Percentiles rank a stretch among this genome's conserved stretches.
phyloP scores from a whole-genome alignment of 92 coral and sea anemone species.

The Porites cylindrica region DNA sequence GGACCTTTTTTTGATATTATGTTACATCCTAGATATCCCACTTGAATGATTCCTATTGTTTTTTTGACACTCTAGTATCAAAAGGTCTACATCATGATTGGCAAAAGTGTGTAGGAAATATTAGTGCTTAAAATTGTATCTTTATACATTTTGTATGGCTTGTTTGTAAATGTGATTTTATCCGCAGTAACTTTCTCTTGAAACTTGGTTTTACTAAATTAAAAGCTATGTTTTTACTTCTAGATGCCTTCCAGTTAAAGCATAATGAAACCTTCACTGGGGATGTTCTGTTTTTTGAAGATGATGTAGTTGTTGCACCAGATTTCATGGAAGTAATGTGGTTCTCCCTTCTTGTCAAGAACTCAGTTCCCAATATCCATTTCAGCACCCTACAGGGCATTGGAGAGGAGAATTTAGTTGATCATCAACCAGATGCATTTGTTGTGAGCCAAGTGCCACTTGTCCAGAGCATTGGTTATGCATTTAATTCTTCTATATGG shows the following conservation, averaged over 20 bases:
- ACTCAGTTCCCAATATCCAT: constrained; percentile 73
- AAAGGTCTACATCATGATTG: too few relatives aligned
- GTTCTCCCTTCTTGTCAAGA: constrained; percentile 87
- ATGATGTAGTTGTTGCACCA: constrained; percentile 89
- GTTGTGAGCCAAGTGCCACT: constrained; percentile 90
- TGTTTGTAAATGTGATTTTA: too few relatives aligned
- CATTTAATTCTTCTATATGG: constrained; percentile 95
- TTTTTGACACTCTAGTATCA: too few relatives aligned
- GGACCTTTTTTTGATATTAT: too few relatives aligned
- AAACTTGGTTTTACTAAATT: too few relatives aligned
- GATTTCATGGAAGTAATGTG: constrained; percentile 97
- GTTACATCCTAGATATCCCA: too few relatives aligned
- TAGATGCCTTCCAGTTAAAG: constrained; percentile 88
- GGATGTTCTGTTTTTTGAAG: constrained; percentile 95
- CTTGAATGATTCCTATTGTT: too few relatives aligned
- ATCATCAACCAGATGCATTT: constrained; percentile 92
- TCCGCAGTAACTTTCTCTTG: too few relatives aligned
- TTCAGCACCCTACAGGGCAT: constrained; percentile 90
- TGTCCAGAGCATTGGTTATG: constrained; percentile 91
- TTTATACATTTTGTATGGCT: too few relatives aligned
- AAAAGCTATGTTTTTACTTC: background rate
- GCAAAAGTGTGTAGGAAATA: too few relatives aligned
- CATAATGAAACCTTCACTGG: constrained; percentile 78
- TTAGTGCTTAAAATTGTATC: too few relatives aligned
- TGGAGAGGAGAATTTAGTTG: constrained; percentile 88